Evolutionary conservation across 2,797 vertebrate genomes (phyloP).

Genomic region (Cynopterus sphinx): DNA sequence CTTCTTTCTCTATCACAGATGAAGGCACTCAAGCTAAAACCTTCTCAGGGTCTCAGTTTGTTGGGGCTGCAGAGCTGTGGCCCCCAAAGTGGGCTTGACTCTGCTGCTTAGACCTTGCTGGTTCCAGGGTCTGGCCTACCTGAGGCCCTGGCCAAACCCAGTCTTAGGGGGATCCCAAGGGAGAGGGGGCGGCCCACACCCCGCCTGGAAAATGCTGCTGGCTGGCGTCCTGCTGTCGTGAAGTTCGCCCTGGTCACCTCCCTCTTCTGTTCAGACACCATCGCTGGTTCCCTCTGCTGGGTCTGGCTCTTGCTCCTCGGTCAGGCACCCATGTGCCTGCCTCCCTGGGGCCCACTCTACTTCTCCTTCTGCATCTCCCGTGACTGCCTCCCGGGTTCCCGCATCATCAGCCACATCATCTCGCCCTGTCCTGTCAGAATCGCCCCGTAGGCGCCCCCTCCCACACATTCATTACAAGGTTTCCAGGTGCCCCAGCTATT

Average conservation of each 20-base stretch:
- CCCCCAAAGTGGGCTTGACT: background rate
- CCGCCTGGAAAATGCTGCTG: too few species aligned
- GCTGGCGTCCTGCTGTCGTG: background rate
- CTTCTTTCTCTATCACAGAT: background rate
- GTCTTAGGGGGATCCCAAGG: background rate
- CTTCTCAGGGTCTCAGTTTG: background rate
- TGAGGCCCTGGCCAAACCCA: background rate
- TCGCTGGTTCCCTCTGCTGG: background rate
- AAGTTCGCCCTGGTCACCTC: background rate
- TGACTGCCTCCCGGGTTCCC: background rate
- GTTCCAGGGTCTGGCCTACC: background rate
- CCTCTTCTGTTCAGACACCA: background rate
- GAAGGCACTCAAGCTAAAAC: background rate
- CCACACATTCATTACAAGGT: accelerated
- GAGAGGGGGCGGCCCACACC: background rate
- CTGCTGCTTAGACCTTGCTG: background rate
- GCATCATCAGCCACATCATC: accelerated
- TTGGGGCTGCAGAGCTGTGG: background rate
- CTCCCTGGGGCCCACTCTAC: background rate
- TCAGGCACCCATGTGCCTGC: background rate
- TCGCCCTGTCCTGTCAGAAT: background rate
- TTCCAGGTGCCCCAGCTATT: background rate
- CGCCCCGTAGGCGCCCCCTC: background rate
- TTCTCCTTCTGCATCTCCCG: background rate
- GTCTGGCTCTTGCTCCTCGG: background rate